Base-by-base conservation (phyloP, 2,797 vertebrate genomes). In the Dendrocincla fuliginosa region DNA sequence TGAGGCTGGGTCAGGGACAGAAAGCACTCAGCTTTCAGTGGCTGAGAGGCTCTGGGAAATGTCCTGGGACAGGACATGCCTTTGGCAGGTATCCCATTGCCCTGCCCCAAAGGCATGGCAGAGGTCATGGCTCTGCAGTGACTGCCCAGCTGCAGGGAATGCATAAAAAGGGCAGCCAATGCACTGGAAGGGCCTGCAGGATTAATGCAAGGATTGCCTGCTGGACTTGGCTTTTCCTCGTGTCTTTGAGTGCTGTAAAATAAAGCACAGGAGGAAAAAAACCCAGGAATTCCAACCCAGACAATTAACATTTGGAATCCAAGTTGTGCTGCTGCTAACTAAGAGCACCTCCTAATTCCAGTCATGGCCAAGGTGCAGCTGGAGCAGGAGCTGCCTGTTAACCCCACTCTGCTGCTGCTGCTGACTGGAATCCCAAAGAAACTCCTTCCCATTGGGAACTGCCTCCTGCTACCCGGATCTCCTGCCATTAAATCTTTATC, bases 301-400 rank as follows among this genome's bases (percentile, higher is more conserved):
- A 27, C 82, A 96, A 81, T 94, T 95, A 96, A 96, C 86, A 89
- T 97, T 73, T 90, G 80, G 93, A 95, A 94, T 37, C 47, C 65
- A 79, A 65, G 82, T 77, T 76, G 77, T 46, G 71, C 76, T 85
- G 70, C 74, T 91, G 82, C 59, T 95, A 81, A 84, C 20, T 82
- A 87, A 49, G 18, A 85, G 89, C 52, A 57, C 68, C 91, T 93
- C 81, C 81, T 93, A 60, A 92, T 89, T 88, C 80, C 77, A 88
- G 71, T 44, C 44, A 8, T 1, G 24, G 16, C 42, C 22, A 25
- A 69, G 5, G 28, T 35, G 75, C 79, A 74, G 67, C 9, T 22
- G 44, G 57, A 63, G 60, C 68, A 41, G 57, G 69, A 87, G 77
- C 74, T 75, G 91, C 56, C 69, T 70, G 80, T 47, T 73, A 47